phyloP scores from a whole-genome alignment of 92 coral and sea anemone genomes.

The Palythoa heliodiscus region DNA sequence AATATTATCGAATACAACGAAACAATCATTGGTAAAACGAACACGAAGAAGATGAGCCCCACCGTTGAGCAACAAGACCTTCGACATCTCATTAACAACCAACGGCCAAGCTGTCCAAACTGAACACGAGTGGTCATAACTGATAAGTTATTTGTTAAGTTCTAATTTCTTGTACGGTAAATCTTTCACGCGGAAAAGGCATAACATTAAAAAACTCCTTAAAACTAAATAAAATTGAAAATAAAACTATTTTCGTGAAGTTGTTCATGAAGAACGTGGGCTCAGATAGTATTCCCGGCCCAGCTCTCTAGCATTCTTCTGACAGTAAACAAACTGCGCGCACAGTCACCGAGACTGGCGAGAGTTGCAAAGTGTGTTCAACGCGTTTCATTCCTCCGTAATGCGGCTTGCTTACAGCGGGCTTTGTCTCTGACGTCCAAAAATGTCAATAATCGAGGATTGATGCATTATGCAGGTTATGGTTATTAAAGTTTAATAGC shows the following conservation, averaged over 20 bases:
- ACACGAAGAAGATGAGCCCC: slow-evolving; percentile 1
- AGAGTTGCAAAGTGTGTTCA: no score
- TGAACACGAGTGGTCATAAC: not conserved
- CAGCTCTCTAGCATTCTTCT: not conserved
- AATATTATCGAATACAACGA: slow-evolving; percentile 32
- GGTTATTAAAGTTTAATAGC: no score
- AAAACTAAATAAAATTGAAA: not conserved
- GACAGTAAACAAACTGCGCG: no score
- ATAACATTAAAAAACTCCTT: not conserved
- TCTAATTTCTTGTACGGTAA: not conserved
- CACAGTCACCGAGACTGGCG: no score
- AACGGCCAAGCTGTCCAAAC: slow-evolving; percentile 1
- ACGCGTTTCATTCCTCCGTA: no score
- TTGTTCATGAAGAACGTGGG: not conserved
- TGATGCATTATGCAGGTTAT: no score
- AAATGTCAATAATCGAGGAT: no score
- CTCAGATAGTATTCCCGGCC: not conserved
- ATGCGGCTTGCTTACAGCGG: no score
- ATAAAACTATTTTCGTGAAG: not conserved
- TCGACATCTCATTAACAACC: slow-evolving; percentile 35
- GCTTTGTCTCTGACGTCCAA: no score
- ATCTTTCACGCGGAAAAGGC: not conserved
- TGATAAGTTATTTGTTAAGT: not conserved
- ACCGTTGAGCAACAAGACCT: slow-evolving; percentile 5
- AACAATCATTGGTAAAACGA: slow-evolving; percentile 16